Base-by-base conservation (phyloP, 2,888 invertebrate genomes). In the Caradrina clavipalpis region DNA sequence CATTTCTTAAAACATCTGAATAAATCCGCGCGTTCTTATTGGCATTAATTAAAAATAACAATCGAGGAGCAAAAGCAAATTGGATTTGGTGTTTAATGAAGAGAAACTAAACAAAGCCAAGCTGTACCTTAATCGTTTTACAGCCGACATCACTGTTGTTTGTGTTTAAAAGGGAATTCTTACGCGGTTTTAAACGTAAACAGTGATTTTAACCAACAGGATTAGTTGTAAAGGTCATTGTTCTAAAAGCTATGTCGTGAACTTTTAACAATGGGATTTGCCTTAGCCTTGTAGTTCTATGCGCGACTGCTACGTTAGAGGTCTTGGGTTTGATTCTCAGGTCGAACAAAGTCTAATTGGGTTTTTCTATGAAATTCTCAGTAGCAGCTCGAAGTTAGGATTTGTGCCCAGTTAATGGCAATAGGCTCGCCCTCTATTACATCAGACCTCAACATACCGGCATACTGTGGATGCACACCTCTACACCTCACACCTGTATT, bases 21-120 rank as follows among this genome's bases (percentile, higher is more conserved):
- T 61, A 65, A 65, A 72, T 70, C 62, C 70, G 65, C 77, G 49
- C 58, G 45, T 13, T 26, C 57, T 76, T 68, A 74, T 74, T 70
- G 74, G 55, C 53, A 62, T 80, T 84, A 80, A 82, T 82, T 84
- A 84, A 84, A 82, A 76, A 76, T 71, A 83, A 83, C 81, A 73
- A 83, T 78, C 56, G 69, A 63, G 49, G 22, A 45, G 60, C 76
- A 55, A 53, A 66, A 69, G 64, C 62, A 76, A 84, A 85, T 85
- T 82, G 78, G 70, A 78, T 85, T 80, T 62, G 64, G 50, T 62
- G 78, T 59, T 69, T 82, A 83, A 85, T 80, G 76, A 83, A 85
- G 76, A 83, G 73, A 83, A 78, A 83, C 74, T 80, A 78, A 82
- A 84, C 63, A 82, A 76, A 81, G 71, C 69, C 59, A 67, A 64